Percentiles rank a stretch among this genome's conserved stretches.
Evolutionary conservation across 2,797 vertebrate genomes (phyloP).

Genomic region (Periparus ater): DNA sequence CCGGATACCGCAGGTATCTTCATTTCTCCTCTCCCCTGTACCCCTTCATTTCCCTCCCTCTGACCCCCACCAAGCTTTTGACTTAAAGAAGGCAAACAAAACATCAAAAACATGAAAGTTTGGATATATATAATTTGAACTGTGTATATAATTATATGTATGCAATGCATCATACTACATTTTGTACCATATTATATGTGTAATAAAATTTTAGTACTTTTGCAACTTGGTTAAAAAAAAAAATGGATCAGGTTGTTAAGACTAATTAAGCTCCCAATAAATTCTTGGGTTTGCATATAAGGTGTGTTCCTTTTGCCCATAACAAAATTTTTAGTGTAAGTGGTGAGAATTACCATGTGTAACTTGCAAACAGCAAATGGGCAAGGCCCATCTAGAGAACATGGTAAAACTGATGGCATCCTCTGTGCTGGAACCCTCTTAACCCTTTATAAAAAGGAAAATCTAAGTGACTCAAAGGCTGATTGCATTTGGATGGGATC

Average conservation of each 20-base stretch:
- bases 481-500: not conserved
- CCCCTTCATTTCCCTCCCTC: rapidly evolving
- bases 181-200: not conserved
- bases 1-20: not conserved
- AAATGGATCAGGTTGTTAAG: not conserved
- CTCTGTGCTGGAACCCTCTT: not conserved
- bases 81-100: not conserved
- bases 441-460: not conserved
- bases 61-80: not conserved
- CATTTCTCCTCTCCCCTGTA: not conserved
- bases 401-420: not conserved
- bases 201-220: not conserved
- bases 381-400: not conserved
- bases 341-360: not conserved
- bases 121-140: not conserved
- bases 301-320: not conserved
- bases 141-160: not conserved
- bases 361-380: not conserved
- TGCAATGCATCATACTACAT: not conserved
- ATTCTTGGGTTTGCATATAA: not conserved
- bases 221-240: not conserved
- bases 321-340: not conserved
- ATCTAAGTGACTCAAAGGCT: not conserved
- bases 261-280: not conserved
- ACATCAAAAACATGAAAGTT: not conserved